Base-by-base conservation (phyloP, 1,140 invertebrate genomes). In the Rhizoglyphus robini region DNA sequence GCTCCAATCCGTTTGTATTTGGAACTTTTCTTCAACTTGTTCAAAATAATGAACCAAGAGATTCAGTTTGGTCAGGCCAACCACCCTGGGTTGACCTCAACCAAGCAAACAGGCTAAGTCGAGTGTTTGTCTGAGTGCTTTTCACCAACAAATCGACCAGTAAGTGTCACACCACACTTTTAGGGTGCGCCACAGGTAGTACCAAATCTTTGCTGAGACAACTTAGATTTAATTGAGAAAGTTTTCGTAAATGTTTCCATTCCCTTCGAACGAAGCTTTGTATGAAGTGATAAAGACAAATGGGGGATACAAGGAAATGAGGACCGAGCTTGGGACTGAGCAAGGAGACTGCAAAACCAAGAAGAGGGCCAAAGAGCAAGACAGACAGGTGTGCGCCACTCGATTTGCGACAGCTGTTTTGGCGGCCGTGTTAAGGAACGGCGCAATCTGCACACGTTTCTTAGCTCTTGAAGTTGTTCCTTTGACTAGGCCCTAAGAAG, bases 71-170 rank as follows among this genome's bases (percentile, higher is more conserved):
- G n/a, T n/a, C n/a, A n/a, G n/a, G n/a, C n/a, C n/a, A n/a, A n/a
- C n/a, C n/a, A n/a, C n/a, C n/a, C n/a, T n/a, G n/a, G n/a, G n/a
- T 54, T 54, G 51, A 54, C 51, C 51, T 8, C 51, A 54, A 54
- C 51, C 51, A 27, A 32, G 51, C 51, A 54, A 54, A 54, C 51
- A 54, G 8, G 8, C 20, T 32, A 8, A 8, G 8, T 41, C 18
- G 36, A 41, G 51, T 54, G 51, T 54, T 54, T 54, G 20, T 23
- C 31, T 54, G 23, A 54, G 51, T 8, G 8, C 51, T 54, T 15
- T 46, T n/a, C n/a, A n/a, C n/a, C n/a, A n/a, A n/a, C n/a, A n/a
- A n/a, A n/a, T n/a, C n/a, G n/a, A n/a, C 15, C 41, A 15, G 41
- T 46, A 23, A 46, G 41, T 46, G 51, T 23, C 8, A 23, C 23